These are phyloP conservation scores for Heteromormyrus szaboi DNA, from an alignment of 2,797 vertebrate species.

Conservation along the genomic window DNA sequence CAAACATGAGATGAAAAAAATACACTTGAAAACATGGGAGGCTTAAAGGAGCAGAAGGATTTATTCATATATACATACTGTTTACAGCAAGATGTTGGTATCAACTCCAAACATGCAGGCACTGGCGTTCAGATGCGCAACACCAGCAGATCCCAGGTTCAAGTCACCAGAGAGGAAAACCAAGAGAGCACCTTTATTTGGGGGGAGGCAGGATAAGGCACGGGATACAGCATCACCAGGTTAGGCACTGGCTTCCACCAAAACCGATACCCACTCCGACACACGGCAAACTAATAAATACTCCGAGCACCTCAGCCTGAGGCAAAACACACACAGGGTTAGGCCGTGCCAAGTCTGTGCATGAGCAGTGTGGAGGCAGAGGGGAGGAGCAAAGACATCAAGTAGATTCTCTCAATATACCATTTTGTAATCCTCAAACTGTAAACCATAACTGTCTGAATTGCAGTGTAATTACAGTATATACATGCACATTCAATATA, in stretches of 20 bases:
- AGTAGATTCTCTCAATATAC: constrained; percentile 7
- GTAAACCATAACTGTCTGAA: constrained; percentile 37
- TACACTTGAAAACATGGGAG: not conserved
- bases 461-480: constrained; percentile 33
- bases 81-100: constrained; percentile 68
- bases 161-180: constrained; percentile 45
- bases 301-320: constrained; percentile 32
- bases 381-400: not conserved
- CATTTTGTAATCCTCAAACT: constrained; percentile 21
- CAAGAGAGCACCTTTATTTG: constrained; percentile 53
- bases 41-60: constrained; percentile 59
- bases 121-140: constrained; percentile 43
- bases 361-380: not conserved
- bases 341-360: not conserved
- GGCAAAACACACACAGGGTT: constrained; percentile 35
- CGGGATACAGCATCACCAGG: constrained; percentile 64
- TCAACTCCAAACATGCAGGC: constrained; percentile 48
- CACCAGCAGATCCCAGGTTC: constrained; percentile 43
- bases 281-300: constrained; percentile 37
- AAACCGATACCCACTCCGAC: constrained; percentile 35
- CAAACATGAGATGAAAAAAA: not conserved
- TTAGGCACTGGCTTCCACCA: constrained; percentile 34
- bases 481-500: constrained; percentile 31
- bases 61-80: constrained; percentile 69
- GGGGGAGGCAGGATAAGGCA: constrained; percentile 53